These are phyloP conservation scores for Hylaeus volcanicus DNA, from an alignment of 1,140 invertebrate genomes.

Conservation along the genomic window DNA sequence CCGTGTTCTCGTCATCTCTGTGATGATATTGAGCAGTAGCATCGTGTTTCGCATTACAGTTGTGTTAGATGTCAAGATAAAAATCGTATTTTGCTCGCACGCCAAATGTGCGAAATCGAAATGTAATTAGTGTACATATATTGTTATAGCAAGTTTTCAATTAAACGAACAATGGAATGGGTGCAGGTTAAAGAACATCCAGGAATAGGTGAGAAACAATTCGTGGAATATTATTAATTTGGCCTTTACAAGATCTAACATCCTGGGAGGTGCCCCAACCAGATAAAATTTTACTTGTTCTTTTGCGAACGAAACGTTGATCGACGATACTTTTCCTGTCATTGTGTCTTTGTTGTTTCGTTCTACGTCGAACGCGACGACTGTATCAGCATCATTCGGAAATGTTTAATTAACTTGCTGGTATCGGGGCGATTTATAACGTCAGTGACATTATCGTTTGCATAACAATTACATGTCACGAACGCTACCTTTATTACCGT, in stretches of 20 bases:
- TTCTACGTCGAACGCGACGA: neutral
- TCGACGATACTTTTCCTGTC: neutral
- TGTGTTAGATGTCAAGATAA: slow-evolving; percentile 62
- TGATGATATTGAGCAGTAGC: slow-evolving; percentile 26
- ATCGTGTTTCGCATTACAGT: slow-evolving; percentile 44
- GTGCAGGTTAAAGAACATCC: slow-evolving; percentile 64
- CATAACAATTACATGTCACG: slow-evolving; percentile 22
- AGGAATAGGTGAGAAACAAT: slow-evolving; percentile 65
- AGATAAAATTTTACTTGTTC: slow-evolving; percentile 46
- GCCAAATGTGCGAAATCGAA: slow-evolving; percentile 36
- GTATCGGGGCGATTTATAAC: slow-evolving; percentile 17
- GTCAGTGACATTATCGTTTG: slow-evolving; percentile 18
- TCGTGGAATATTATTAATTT: slow-evolving; percentile 47
- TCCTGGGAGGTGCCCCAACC: slow-evolving; percentile 70
- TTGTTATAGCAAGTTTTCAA: slow-evolving; percentile 39
- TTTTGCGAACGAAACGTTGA: slow-evolving; percentile 6
- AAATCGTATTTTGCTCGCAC: slow-evolving; percentile 52
- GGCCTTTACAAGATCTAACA: slow-evolving; percentile 52
- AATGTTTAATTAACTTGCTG: slow-evolving; percentile 7
- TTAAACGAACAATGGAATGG: slow-evolving; percentile 67
- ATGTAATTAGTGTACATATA: slow-evolving; percentile 66
- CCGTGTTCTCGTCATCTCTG: slow-evolving; percentile 18
- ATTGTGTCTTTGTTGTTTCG: neutral
- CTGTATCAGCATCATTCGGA: neutral
- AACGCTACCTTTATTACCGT: neutral